Evolutionary conservation across 2,113 vertebrate species (phyloP), one percentile per base, ranked within the genome.

Genomic region (Oryzias woworae): DNA sequence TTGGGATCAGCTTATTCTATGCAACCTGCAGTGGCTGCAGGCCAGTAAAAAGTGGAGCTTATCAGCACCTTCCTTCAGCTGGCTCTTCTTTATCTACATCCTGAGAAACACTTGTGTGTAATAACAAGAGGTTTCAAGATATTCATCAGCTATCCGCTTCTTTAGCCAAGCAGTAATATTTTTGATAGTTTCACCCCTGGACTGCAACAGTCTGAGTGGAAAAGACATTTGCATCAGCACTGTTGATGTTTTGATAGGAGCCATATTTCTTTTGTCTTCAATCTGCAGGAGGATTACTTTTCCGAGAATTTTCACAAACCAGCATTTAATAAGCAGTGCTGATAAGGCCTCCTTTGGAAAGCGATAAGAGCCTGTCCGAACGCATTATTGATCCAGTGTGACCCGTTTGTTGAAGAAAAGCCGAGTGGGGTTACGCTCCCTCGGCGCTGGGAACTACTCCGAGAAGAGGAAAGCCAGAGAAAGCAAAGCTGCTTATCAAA

Each of bases 331-430:
- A 86, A 83, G 84, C 26, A 14, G 61, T 2, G 47, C 57, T 6
- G 86, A 91, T 91, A 90, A 91, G 81, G 75, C 57, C 51, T 70
- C 57, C 76, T 53, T 66, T 61, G 75, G 78, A 77, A 71, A 46
- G 69, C 85, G 88, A 91, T 89, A 89, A 88, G 79, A 82, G 85
- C 72, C 74, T 62, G 73, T 85, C 76, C 62, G 56, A 70, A 71
- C 83, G 76, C 68, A 43, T 71, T 86, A 91, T 92, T 87, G 88
- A 90, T 92, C 80, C 85, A 71, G 53, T 59, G 75, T 80, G 80
- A 81, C 78, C 85, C 76, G 87, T 80, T 81, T 87, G 81, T 83
- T 77, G 71, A 84, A 71, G 80, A 70, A 87, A 89, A 87, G 79
- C 82, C 80, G 82, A 56, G 77, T 71, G 70, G 57, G 73, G 71